Conservation (phyloP, 2,888 invertebrate species). For the Rhabditoides inermis region DNA sequence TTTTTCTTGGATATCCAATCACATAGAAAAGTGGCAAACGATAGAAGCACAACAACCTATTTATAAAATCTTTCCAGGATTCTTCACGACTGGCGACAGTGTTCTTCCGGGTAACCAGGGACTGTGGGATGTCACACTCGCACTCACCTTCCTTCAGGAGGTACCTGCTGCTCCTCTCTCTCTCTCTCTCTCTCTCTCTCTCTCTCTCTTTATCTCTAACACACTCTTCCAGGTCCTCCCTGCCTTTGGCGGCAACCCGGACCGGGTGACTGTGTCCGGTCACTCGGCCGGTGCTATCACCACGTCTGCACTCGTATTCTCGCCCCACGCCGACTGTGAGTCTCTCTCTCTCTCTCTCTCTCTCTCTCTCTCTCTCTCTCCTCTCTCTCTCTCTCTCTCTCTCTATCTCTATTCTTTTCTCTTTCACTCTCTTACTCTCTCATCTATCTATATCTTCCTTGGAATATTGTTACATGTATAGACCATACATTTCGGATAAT, state of each 20-base stretch:
- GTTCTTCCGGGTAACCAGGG: conserved; percentile 34
- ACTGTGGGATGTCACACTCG: conserved; percentile 33
- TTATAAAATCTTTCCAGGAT: too few relatives aligned
- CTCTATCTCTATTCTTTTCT: too few relatives aligned
- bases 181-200: not conserved
- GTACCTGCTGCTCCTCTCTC: not conserved
- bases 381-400: not conserved
- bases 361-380: not conserved
- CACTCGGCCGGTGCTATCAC: conserved; percentile 31
- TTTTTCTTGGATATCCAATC: too few relatives aligned
- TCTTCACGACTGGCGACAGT: conserved; percentile 31
- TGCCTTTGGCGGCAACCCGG: conserved; percentile 31
- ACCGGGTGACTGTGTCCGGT: conserved; percentile 26
- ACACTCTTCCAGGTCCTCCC: conserved; percentile 22
- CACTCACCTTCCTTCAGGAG: conserved; percentile 31
- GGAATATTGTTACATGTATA: not conserved
- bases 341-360: not conserved
- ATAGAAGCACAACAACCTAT: too few relatives aligned
- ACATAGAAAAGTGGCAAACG: too few relatives aligned
- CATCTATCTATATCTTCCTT: not conserved
- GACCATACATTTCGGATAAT: not conserved
- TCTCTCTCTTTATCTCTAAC: not conserved
- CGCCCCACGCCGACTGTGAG: conserved; percentile 35
- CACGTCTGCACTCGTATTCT: conserved; percentile 29
- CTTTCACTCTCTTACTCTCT: not conserved